phyloP scores from a whole-genome alignment of 2,888 invertebrate species.

The Monoplex corrugatus region DNA sequence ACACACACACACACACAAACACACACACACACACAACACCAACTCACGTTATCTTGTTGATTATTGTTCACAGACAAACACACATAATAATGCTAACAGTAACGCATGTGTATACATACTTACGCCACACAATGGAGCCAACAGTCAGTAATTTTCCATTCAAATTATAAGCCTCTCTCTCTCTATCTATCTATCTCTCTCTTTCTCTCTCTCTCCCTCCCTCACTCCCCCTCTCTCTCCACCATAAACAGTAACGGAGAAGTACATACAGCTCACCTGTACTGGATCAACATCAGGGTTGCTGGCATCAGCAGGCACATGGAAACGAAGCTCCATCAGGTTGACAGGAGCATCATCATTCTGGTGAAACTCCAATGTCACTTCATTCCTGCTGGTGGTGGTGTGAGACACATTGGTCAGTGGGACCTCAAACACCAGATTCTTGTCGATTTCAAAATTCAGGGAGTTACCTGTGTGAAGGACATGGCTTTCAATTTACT shows the following conservation, averaged over 20 bases:
- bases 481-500: too few species aligned
- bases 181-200: not conserved
- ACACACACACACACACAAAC: too few species aligned
- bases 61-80: too few species aligned
- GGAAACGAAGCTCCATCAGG: constrained; percentile 98
- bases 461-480: constrained; percentile 76
- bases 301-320: constrained; percentile 92
- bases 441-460: constrained; percentile 79
- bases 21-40: too few species aligned
- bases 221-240: too few species aligned
- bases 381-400: constrained; percentile 98
- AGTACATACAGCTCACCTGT: constrained; percentile 83
- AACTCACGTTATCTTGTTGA: too few species aligned
- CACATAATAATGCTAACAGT: too few species aligned
- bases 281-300: constrained; percentile 93
- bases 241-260: too few species aligned
- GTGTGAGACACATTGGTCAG: constrained; percentile 97
- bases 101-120: too few species aligned
- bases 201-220: not conserved
- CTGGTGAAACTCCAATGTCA: constrained; percentile 98
- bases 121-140: too few species aligned
- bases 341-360: constrained; percentile 99
- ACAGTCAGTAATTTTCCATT: too few species aligned
- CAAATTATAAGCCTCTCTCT: too few species aligned
- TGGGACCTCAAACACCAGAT: constrained; percentile 96